These are phyloP conservation scores for Hippolais icterina DNA, from an alignment of 2,113 vertebrate species.

Conservation along the genomic window DNA sequence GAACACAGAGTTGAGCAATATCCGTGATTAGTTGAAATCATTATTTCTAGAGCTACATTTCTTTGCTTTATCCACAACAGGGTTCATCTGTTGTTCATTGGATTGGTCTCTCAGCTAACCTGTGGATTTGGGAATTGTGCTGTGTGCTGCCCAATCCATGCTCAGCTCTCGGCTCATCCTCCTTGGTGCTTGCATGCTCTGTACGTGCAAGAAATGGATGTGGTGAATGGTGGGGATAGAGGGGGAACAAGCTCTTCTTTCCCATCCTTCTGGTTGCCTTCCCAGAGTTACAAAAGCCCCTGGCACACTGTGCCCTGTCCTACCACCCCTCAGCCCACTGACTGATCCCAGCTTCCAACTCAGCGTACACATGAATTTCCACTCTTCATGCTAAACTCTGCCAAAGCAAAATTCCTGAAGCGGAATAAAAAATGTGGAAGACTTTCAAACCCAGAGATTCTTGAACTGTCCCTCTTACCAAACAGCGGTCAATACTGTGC, in stretches of 20 bases:
- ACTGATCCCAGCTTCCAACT: not conserved
- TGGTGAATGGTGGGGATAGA: not conserved
- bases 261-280: not conserved
- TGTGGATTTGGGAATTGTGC: not conserved
- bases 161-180: not conserved
- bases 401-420: conserved; percentile 41
- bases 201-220: not conserved
- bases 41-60: not conserved
- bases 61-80: not conserved
- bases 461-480: conserved; percentile 25
- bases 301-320: not conserved
- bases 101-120: not conserved
- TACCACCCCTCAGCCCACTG: not conserved
- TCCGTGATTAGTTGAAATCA: rapidly evolving
- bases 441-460: conserved; percentile 29
- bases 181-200: rapidly evolving
- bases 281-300: not conserved
- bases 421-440: conserved; percentile 30
- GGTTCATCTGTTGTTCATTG: not conserved
- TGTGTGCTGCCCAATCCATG: not conserved
- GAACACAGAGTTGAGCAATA: not conserved
- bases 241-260: not conserved
- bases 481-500: not conserved
- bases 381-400: not conserved
- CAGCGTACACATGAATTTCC: not conserved